Conservation (phyloP, 2,113 vertebrate species). For the Chamaetylas fuelleborni region DNA sequence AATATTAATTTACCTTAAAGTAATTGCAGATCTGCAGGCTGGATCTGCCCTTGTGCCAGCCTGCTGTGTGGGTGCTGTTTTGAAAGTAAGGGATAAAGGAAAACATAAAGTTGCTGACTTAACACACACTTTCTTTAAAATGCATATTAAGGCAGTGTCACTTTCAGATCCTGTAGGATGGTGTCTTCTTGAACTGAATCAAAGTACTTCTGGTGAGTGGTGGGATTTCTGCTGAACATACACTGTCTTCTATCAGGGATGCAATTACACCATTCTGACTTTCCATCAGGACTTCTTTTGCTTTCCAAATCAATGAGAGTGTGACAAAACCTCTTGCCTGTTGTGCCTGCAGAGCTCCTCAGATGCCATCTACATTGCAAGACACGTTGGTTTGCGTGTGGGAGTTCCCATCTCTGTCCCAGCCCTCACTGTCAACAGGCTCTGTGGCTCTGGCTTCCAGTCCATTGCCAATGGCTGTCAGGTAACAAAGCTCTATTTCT, state of each 20-base stretch:
- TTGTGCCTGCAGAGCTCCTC: conserved; percentile 78
- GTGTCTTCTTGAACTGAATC: background rate
- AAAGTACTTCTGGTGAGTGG: background rate
- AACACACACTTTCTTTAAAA: background rate
- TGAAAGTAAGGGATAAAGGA: background rate
- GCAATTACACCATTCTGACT: background rate
- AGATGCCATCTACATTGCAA: conserved; percentile 85
- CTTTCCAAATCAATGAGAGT: rapidly evolving
- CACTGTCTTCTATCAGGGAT: rapidly evolving
- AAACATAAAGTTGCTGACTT: background rate
- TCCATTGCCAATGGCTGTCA: conserved; percentile 90
- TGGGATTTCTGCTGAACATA: background rate
- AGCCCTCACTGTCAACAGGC: conserved; percentile 89
- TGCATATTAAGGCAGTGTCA: rapidly evolving
- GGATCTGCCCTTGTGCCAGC: background rate
- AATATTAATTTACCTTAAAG: background rate
- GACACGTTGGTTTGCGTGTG: conserved; percentile 88
- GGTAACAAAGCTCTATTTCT: conserved; percentile 68
- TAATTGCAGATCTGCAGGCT: background rate
- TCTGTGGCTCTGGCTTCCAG: conserved; percentile 97
- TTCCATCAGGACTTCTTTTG: background rate
- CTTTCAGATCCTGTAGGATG: background rate
- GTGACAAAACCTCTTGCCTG: background rate
- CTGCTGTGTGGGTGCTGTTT: background rate
- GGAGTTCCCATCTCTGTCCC: conserved; percentile 84